A percentile compares a stretch with the other conserved stretches of the same genome.
Evolutionary conservation across 2,113 vertebrate genomes (phyloP).

Genomic region (Anarrhichthys ocellatus): DNA sequence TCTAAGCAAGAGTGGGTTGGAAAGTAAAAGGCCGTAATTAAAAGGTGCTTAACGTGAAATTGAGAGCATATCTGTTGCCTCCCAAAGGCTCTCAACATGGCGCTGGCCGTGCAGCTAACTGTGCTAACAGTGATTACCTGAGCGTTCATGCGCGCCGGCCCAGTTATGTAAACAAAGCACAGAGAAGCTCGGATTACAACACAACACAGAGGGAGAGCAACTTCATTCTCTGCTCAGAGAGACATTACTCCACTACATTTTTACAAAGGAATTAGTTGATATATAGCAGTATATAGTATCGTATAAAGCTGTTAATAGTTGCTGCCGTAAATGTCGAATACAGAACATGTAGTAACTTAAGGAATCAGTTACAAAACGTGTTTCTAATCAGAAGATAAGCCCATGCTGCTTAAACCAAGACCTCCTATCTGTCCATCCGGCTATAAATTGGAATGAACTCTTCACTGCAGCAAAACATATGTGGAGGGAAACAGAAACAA

Average conservation of each 20-base stretch:
- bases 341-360: neutral
- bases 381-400: constrained; percentile 52
- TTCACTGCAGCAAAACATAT: neutral
- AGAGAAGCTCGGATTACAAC: neutral
- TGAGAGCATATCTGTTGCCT: neutral
- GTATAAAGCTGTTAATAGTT: neutral
- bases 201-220: neutral
- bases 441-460: constrained; percentile 56
- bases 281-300: too few species aligned
- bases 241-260: neutral
- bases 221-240: neutral
- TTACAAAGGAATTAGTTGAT: neutral
- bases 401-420: constrained; percentile 15
- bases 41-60: neutral
- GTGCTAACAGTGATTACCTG: neutral
- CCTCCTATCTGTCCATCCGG: constrained; percentile 51
- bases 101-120: neutral
- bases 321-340: neutral
- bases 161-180: neutral
- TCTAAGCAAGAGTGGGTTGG: neutral
- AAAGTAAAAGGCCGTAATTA: neutral
- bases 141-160: neutral
- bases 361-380: constrained; percentile 30
- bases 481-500: neutral
- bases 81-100: neutral